Evolutionary conservation across 2,797 vertebrate genomes (phyloP), one percentile per base, ranked within the genome.

Genomic region (Protonibea diacanthus): DNA sequence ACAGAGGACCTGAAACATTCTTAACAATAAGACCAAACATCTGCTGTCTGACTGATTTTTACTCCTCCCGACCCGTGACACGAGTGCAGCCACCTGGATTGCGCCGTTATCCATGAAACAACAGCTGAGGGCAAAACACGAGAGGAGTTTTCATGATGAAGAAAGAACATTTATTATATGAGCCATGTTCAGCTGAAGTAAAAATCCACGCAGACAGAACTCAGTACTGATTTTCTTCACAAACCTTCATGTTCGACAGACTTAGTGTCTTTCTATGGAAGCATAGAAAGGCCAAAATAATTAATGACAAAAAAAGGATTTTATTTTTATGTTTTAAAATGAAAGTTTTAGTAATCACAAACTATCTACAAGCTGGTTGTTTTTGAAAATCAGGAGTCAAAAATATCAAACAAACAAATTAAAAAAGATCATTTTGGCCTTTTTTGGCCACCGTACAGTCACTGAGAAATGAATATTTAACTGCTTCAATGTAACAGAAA

Each of bases 91-190:
- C 15, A 20, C 14, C 7, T 45, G 21, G n/a, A 25, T 12, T 2
- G 7, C 68, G 52, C 9, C 44, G 6, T 48, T 18, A 2, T 48
- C 63, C 40, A 38, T 33, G 9, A 55, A 55, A 25, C 42, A 64
- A 23, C 80, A 85, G 74, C 61, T 8, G 58, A 75, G 56, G 33
- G 20, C 47, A 5, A 51, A 33, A 71, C 33, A 38, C 33, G 33
- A 38, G 4, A 33, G 47, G 25, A 74, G 42, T 5, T 66, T 63
- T 64, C 38, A 33, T 17, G 38, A 25, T 40, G 9, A 57, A 59
- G 14, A 45, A n/a, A 38, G 25, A 44, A 25, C 12, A 44, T 11
- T 21, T 29, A 7, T 45, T 49, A 56, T 20, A 47, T 53, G 13
- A 52, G 21, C 7, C 23, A 12, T 47, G 40, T 33, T 25, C 55